Percentiles rank a stretch among this genome's conserved stretches.
These are phyloP conservation scores for Melieria picta DNA, from an alignment of 2,888 invertebrate genomes.

Conservation along the genomic window DNA sequence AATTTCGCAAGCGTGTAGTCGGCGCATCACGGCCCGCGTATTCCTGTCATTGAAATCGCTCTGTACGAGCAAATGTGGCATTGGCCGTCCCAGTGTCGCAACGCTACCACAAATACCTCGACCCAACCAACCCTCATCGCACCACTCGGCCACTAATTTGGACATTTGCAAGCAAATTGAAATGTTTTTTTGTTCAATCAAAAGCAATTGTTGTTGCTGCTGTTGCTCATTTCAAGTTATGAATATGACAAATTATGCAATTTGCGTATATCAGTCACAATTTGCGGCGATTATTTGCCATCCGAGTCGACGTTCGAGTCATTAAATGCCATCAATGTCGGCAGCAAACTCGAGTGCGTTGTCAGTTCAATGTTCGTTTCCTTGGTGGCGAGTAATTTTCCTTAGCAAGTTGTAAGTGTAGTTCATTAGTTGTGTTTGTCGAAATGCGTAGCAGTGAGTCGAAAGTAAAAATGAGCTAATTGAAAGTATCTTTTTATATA, in stretches of 20 bases:
- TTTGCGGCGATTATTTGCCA: not conserved
- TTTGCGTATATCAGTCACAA: constrained; percentile 18
- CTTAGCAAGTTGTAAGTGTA: too few species aligned
- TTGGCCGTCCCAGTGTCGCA: not conserved
- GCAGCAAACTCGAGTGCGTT: too few species aligned
- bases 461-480: too few species aligned
- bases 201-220: constrained; percentile 14
- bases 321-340: too few species aligned
- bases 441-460: too few species aligned
- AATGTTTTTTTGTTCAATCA: constrained; percentile 21
- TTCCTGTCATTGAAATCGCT: not conserved
- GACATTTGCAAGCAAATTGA: not conserved
- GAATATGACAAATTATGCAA: constrained; percentile 25
- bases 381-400: too few species aligned
- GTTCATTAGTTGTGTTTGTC: too few species aligned
- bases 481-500: too few species aligned
- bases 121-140: not conserved
- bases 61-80: not conserved
- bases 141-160: not conserved
- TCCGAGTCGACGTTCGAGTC: too few species aligned
- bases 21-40: not conserved
- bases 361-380: too few species aligned
- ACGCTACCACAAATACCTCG: not conserved
- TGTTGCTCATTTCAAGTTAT: constrained; percentile 20
- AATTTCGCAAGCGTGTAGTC: not conserved